Evolutionary conservation across 2,797 vertebrate species (phyloP).

Genomic region (Micromesistius poutassou): DNA sequence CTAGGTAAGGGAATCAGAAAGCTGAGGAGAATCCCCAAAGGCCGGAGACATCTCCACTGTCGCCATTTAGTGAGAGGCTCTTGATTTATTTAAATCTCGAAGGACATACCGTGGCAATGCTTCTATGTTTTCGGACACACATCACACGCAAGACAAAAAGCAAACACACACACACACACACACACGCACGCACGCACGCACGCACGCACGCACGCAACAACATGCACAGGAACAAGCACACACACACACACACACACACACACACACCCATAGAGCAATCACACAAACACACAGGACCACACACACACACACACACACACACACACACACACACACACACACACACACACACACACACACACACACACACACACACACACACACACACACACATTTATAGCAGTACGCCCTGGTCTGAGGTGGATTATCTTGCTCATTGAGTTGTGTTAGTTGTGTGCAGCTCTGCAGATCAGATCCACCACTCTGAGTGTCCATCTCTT

Average conservation of each 20-base stretch:
- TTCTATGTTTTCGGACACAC: neutral
- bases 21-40: neutral
- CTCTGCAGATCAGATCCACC: too few species aligned
- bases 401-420: constrained; percentile 21
- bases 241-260: neutral
- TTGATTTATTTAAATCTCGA: neutral
- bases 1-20: neutral
- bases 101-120: neutral
- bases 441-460: too few species aligned
- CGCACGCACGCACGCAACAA: neutral
- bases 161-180: neutral
- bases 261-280: neutral
- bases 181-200: neutral
- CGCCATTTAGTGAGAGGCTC: neutral
- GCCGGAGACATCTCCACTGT: neutral
- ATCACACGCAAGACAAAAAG: neutral
- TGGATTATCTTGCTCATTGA: constrained; percentile 36
- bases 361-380: neutral
- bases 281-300: neutral
- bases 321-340: neutral
- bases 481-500: too few species aligned
- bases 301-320: neutral
- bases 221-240: neutral
- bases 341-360: neutral
- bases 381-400: neutral